Base-by-base conservation (phyloP, 2,797 vertebrate genomes). In the Buphagus erythrorhynchus region DNA sequence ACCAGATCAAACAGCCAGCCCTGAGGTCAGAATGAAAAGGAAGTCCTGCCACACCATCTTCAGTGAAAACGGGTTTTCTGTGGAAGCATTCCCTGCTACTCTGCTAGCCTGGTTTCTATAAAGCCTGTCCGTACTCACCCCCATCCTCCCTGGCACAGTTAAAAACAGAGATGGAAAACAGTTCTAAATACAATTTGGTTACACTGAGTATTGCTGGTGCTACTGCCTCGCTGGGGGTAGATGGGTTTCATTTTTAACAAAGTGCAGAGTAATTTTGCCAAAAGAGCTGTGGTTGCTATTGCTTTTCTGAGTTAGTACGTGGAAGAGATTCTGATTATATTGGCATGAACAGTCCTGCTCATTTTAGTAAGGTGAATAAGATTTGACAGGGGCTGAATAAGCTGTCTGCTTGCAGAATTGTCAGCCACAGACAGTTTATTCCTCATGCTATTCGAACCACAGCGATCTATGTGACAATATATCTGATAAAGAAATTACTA, bases 401-500 rank as follows among this genome's bases (percentile, higher is more conserved):
- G 51, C 88, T 86, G 54, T 73, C 83, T 63, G 68, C 58, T 74
- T 62, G 31, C 85, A 79, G 88, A 93, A 80, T 63, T n/a, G 33
- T 90, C 79, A 79, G 72, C 54, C 87, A 65, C 69, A 81, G 65
- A 61, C 20, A 78, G 78, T 84, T 95, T 89, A 69, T 69, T 90
- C 55, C 67, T 92, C 22, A 16, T n/a, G 21, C 4, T 3, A 12
- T 42, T 57, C 49, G 65, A 86, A 87, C 63, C 74, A 79, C 71
- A 42, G 57, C 5, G 25, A 71, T 85, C 85, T 48, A 9, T 29
- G 43, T 52, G 89, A 75, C 63, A 31, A 19, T 72, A 22, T 12
- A 91, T 91, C 92, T 96, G 92, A 97, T 91, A 90, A 80, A 88
- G 72, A 84, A 65, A 97, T 91, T 40, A 66, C 88, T 86, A 62